Evolutionary conservation across 2,888 invertebrate species (phyloP).

Genomic region (Tetranychus truncatus): DNA sequence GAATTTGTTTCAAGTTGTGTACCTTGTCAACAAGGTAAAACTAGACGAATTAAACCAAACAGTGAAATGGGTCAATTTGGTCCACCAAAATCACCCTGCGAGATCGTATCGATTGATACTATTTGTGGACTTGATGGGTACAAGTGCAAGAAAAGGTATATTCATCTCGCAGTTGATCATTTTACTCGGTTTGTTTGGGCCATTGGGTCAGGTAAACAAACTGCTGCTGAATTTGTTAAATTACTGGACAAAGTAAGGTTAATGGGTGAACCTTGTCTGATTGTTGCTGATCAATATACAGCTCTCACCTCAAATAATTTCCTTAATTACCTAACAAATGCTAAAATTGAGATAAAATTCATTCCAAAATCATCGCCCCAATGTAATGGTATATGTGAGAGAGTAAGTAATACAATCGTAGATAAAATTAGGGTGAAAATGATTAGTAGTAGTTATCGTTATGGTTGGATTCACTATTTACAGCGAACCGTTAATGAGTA

Average conservation of each 20-base stretch:
- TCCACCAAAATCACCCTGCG: no score
- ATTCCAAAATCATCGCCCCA: background rate
- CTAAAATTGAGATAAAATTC: background rate
- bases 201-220: conserved; percentile 5
- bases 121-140: conserved; percentile 8
- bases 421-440: background rate
- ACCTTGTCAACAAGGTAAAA: no score
- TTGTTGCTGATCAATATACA: conserved; percentile 15
- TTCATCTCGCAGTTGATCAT: conserved; percentile 12
- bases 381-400: background rate
- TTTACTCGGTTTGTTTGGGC: conserved; percentile 11
- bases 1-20: no score
- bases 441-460: background rate
- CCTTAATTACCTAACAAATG: background rate
- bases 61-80: no score
- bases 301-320: background rate
- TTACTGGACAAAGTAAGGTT: background rate
- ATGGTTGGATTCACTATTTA: background rate
- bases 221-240: conserved; percentile 13
- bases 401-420: background rate
- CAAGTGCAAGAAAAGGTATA: conserved; percentile 8
- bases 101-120: conserved; percentile 17
- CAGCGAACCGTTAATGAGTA: background rate
- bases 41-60: no score
- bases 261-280: background rate